Conservation (phyloP, 2,888 invertebrate species). For the Argyresthia goedartella region DNA sequence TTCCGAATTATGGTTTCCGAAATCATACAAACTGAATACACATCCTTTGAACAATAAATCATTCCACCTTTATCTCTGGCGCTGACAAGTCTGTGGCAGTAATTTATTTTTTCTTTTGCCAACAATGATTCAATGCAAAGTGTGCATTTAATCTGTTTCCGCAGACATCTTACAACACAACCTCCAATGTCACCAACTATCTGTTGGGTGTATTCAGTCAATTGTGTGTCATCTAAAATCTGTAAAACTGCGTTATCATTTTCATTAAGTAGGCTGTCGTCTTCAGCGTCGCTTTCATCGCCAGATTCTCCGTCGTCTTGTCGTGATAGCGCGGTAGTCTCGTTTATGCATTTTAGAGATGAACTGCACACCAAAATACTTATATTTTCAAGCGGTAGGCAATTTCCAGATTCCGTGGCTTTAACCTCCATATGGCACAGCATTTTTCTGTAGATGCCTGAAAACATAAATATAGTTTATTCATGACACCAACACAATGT, state of each 20-base stretch:
- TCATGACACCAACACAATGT: too few relatives aligned
- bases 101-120: slow-evolving; percentile 2
- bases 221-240: slow-evolving; percentile 1
- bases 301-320: neutral
- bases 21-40: neutral
- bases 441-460: slow-evolving; percentile 3
- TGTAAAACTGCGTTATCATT: neutral
- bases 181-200: neutral
- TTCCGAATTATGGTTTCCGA: neutral
- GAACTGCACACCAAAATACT: neutral
- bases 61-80: slow-evolving; percentile 1
- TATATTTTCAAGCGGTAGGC: neutral
- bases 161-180: neutral
- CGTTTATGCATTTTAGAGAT: neutral
- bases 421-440: neutral
- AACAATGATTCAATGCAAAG: neutral
- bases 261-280: neutral
- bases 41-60: slow-evolving; percentile 2
- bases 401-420: neutral
- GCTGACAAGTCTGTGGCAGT: slow-evolving; percentile 1
- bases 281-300: neutral
- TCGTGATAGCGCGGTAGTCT: neutral
- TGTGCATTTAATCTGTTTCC: neutral
- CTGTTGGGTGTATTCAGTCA: too few relatives aligned
- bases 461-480: too few relatives aligned